Base-by-base conservation (phyloP, 2,888 invertebrate species). In the Bombyx huttoni region DNA sequence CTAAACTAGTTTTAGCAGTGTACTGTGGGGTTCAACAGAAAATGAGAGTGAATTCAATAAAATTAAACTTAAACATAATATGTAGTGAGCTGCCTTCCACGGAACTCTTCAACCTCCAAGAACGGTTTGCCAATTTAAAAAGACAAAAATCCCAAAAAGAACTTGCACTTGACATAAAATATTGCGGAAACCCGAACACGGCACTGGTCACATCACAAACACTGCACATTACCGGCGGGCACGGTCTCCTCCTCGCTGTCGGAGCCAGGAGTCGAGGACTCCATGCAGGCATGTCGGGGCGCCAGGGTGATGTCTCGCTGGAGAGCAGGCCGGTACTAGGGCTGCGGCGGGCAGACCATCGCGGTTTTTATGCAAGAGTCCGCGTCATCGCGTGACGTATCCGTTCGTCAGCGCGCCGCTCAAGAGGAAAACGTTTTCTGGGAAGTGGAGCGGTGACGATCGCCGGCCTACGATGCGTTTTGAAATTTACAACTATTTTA, bases 391-490 rank as follows among this genome's bases (percentile, higher is more conserved):
- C 60, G 74, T 82, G 81, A 84, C 85, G 86, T 84, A 64, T 70
- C 56, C 64, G 78, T 78, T 77, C 79, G 80, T 81, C 81, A 81
- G 65, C 72, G 68, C 73, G 64, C 57, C 58, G 57, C 68, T 67
- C 69, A 74, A 74, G 75, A 86, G 86, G 87, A 87, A 86, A 87
- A 87, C 81, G 87, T 71, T 76, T 86, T 86, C 87, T 72, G 70
- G 68, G 87, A 87, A 87, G 73, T 75, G 75, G 74, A 68, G 65
- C 62, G 48, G 48, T 34, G 14, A 51, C 40, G 12, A 48, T 48
- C n/a, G 24, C 34, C n/a, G 33, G 10, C 24, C 48, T 48, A 48
- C 33, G 10, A 7, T 48, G 14, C 47, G 47, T 13, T 14, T 47
- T 40, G 40, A 40, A 40, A 40, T 40, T 40, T 12, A 40, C 40